phyloP scores from a whole-genome alignment of 2,113 vertebrate species.

The Manacus vitellinus region DNA sequence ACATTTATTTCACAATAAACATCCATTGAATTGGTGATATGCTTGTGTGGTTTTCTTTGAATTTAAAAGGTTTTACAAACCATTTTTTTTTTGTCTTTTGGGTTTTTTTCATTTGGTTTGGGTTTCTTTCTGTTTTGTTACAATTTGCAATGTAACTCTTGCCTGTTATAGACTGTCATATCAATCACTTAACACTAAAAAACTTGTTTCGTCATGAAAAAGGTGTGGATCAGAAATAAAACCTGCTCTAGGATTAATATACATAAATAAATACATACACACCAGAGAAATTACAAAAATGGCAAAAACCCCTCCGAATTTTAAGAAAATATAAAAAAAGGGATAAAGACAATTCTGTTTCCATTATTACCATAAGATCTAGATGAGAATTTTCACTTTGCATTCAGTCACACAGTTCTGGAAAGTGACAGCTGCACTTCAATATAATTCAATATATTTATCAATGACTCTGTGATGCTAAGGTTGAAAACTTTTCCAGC shows the following conservation, averaged over 20 bases:
- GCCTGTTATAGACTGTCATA: background rate
- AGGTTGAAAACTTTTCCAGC: background rate
- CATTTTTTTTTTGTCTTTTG: accelerated
- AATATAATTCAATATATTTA: background rate
- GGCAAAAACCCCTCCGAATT: accelerated
- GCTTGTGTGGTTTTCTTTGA: background rate
- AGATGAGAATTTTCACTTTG: background rate
- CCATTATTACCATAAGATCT: background rate
- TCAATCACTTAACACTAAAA: background rate
- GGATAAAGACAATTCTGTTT: accelerated
- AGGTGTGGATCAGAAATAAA: background rate
- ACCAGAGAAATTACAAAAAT: background rate
- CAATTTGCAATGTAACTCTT: background rate
- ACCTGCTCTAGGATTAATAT: background rate
- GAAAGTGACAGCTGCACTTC: background rate
- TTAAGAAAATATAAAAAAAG: background rate
- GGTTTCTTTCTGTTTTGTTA: background rate
- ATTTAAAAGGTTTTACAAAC: background rate
- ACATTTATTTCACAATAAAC: background rate
- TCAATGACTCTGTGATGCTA: background rate
- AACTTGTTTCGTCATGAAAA: background rate
- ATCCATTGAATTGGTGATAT: background rate
- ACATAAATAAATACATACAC: accelerated
- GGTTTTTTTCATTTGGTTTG: background rate
- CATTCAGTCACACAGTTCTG: background rate